Percentiles rank a stretch among this genome's conserved stretches.
These are phyloP conservation scores for Rambutsinella grinnellia DNA, from an alignment of 2,888 invertebrate genomes.

Conservation along the genomic window DNA sequence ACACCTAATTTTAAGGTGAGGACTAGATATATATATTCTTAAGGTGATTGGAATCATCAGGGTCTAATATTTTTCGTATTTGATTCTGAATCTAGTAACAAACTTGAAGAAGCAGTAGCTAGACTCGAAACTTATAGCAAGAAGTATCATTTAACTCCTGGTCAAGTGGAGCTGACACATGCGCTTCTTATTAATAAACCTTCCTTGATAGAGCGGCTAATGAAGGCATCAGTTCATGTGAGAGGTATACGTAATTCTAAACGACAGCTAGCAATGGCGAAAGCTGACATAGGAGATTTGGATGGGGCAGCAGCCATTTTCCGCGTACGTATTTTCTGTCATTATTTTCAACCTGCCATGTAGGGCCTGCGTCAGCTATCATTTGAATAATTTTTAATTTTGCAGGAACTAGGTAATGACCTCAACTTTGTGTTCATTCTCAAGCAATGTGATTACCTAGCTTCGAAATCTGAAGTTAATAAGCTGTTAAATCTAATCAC, in stretches of 20 bases:
- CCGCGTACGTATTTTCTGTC: conserved; percentile 15
- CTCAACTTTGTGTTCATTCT: conserved; percentile 31
- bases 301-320: conserved; percentile 48
- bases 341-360: too few species aligned
- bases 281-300: conserved; percentile 50
- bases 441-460: conserved; percentile 44
- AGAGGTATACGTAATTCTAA: conserved; percentile 41
- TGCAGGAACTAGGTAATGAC: conserved; percentile 43
- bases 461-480: conserved; percentile 21
- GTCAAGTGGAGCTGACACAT: conserved; percentile 43
- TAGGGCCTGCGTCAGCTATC: too few species aligned
- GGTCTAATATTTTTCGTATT: too few species aligned
- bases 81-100: conserved; percentile 10
- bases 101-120: conserved; percentile 35
- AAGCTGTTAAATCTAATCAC: conserved; percentile 51
- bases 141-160: conserved; percentile 38
- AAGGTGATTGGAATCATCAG: not conserved
- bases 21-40: too few species aligned
- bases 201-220: conserved; percentile 37
- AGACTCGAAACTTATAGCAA: conserved; percentile 28
- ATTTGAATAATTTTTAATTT: not conserved
- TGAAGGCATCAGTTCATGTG: not conserved
- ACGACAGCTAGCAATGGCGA: conserved; percentile 44
- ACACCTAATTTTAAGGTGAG: conserved; percentile 38
- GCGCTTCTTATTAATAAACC: conserved; percentile 35